phyloP scores from a whole-genome alignment of 1,140 invertebrate species.

The Teleopsis dalmanni region DNA sequence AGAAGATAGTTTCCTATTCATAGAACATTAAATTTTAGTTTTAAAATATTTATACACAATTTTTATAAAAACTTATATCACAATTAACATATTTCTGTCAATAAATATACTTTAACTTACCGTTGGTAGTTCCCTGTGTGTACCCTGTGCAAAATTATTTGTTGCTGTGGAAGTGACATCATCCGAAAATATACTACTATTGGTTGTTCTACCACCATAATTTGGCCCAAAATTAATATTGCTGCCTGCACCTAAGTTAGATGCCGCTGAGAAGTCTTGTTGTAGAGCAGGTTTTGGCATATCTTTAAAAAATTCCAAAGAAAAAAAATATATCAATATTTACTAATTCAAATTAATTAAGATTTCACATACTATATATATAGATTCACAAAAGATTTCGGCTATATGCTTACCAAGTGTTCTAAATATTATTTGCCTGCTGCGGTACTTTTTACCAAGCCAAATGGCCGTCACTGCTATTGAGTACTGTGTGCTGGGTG shows the following conservation, averaged over 20 bases:
- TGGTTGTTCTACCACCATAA: constrained; percentile 41
- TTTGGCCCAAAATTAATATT: no score
- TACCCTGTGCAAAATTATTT: constrained; percentile 47
- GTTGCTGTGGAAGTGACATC: constrained; percentile 39
- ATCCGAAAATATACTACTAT: constrained; percentile 36
- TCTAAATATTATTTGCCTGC: constrained; percentile 76
- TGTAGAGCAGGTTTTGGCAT: constrained; percentile 63
- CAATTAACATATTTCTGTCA: no score
- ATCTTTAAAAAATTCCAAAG: no score
- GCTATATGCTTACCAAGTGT: constrained; percentile 61
- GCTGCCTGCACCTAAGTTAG: constrained; percentile 48
- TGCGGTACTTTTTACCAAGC: constrained; percentile 68
- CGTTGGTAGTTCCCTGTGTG: constrained; percentile 37
- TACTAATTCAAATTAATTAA: no score
- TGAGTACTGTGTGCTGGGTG: constrained; percentile 80
- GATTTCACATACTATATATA: neutral
- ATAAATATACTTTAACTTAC: constrained; percentile 18
- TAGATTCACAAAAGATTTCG: neutral
- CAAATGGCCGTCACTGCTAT: constrained; percentile 72
- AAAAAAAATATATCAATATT: no score
- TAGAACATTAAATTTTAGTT: no score
- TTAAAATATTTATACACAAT: no score
- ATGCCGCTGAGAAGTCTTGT: constrained; percentile 49
- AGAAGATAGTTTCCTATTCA: neutral
- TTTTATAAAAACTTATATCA: neutral